Evolutionary conservation across 2,888 invertebrate species (phyloP).

Genomic region (Calameuta pallipes): DNA sequence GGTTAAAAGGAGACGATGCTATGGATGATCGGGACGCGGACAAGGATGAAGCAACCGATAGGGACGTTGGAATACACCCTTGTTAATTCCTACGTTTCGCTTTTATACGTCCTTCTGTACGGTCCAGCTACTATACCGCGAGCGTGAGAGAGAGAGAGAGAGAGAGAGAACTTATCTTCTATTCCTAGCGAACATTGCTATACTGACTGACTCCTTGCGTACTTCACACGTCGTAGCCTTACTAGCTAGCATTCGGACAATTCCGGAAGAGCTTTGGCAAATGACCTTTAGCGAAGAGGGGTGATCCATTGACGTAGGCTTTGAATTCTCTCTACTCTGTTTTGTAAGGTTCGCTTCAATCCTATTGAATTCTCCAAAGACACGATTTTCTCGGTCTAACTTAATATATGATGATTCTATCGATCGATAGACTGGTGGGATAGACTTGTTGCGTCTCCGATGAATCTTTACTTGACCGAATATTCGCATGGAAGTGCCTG

Average conservation of each 20-base stretch:
- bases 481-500: background rate
- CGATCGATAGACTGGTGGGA: background rate
- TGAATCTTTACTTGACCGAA: background rate
- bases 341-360: background rate
- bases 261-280: background rate
- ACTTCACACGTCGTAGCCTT: background rate
- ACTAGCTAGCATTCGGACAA: background rate
- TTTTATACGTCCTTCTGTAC: background rate
- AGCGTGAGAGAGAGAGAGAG: background rate
- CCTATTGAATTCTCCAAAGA: background rate
- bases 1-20: background rate
- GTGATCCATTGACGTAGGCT: background rate
- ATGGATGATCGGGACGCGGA: background rate
- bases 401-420: background rate
- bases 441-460: background rate
- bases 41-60: background rate
- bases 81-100: slow-evolving; percentile 9
- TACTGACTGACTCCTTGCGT: background rate
- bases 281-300: background rate
- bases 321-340: background rate
- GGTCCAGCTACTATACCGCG: background rate
- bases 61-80: slow-evolving; percentile 1
- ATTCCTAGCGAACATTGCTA: background rate
- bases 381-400: background rate
- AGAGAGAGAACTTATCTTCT: background rate